Conservation (phyloP, 2,797 vertebrate species). For the Botia kubotai region DNA sequence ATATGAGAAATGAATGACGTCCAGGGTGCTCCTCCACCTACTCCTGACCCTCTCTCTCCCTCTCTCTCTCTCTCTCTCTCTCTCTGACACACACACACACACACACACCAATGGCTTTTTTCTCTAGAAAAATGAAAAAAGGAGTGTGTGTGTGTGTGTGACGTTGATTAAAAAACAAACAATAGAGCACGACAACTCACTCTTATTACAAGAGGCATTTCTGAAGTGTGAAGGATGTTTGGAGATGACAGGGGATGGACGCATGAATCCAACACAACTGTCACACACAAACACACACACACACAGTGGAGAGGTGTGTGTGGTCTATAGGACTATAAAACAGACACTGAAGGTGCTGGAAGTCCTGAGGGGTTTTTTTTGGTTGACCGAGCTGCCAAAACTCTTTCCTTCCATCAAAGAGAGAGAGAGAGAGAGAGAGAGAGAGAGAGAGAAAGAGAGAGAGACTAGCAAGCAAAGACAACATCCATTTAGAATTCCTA, state of each 20-base stretch:
- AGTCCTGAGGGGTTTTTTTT: slow-evolving; percentile 27
- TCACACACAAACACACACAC: slow-evolving; percentile 18
- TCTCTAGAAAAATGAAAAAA: neutral
- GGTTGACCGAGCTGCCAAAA: slow-evolving; percentile 30
- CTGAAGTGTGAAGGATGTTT: slow-evolving; percentile 20
- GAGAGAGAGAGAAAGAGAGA: neutral
- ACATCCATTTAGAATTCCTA: too few relatives aligned
- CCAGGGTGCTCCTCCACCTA: slow-evolving; percentile 10
- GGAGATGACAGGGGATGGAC: neutral
- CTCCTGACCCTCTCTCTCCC: too few relatives aligned
- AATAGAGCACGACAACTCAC: neutral
- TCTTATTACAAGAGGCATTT: slow-evolving; percentile 2
- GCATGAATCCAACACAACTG: neutral
- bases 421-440: slow-evolving; percentile 3
- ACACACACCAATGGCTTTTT: neutral
- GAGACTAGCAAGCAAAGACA: neutral
- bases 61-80: too few relatives aligned
- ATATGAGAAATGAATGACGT: slow-evolving; percentile 14
- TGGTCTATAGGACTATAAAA: slow-evolving; percentile 15
- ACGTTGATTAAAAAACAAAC: neutral
- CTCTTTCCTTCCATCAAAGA: neutral
- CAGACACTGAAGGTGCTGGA: slow-evolving; percentile 15
- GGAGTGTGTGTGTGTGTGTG: neutral
- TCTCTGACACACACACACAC: neutral
- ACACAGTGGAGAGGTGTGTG: neutral